Evolutionary conservation across 2,797 vertebrate genomes (phyloP).

Genomic region (Rallus crepitans): DNA sequence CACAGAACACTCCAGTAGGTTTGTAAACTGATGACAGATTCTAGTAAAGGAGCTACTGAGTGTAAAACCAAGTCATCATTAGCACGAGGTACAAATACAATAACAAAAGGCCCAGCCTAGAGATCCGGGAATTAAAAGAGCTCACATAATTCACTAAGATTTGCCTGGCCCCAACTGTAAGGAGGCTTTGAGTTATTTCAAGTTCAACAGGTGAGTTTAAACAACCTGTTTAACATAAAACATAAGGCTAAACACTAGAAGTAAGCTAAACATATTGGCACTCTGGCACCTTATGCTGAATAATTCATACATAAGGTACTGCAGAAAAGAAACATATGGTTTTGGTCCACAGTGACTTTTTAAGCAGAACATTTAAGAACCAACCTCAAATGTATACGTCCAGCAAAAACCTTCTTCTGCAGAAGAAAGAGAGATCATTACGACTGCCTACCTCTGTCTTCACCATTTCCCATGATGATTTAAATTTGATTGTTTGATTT

Average conservation of each 20-base stretch:
- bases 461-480: neutral
- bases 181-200: conserved; percentile 12
- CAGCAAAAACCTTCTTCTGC: conserved; percentile 28
- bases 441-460: neutral
- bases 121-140: neutral
- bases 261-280: conserved; percentile 71
- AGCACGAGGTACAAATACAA: neutral
- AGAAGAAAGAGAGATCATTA: neutral
- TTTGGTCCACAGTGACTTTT: conserved; percentile 65
- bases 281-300: conserved; percentile 73
- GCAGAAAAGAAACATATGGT: conserved; percentile 72
- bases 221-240: conserved; percentile 57
- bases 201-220: conserved; percentile 59
- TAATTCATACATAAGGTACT: conserved; percentile 68
- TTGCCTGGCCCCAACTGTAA: neutral
- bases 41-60: neutral
- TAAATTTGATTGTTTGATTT: neutral
- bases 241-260: conserved; percentile 66
- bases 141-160: neutral
- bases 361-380: conserved; percentile 67
- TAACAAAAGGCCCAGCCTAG: neutral
- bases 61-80: neutral
- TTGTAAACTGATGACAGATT: neutral
- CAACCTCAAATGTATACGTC: conserved; percentile 1
- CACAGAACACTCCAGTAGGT: neutral